phyloP scores from a whole-genome alignment of 2,888 invertebrate species.

The Euphydryas editha region DNA sequence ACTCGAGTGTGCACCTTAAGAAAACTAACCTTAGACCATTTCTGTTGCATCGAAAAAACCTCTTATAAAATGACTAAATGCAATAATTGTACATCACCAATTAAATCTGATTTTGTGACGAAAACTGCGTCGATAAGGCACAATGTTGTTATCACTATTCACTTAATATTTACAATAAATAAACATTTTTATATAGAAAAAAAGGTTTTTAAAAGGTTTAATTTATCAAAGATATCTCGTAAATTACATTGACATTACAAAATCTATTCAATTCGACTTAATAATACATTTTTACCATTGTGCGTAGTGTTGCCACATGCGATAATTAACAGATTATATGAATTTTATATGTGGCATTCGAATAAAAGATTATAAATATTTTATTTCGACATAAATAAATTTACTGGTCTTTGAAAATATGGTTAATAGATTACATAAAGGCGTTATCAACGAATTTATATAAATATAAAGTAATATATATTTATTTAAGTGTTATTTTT shows the following conservation, averaged over 20 bases:
- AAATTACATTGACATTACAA: conserved; percentile 1
- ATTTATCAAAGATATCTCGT: conserved; percentile 4
- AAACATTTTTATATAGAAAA: neutral
- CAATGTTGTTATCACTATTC: conserved; percentile 32
- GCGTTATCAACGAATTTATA: neutral
- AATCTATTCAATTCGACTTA: conserved; percentile 9
- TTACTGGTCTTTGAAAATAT: no score
- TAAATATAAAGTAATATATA: conserved; percentile 1
- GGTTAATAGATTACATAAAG: no score
- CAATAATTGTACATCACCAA: conserved; percentile 35
- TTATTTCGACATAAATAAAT: neutral
- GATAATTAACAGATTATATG: conserved; percentile 7
- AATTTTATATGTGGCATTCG: neutral
- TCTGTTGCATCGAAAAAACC: conserved; percentile 18
- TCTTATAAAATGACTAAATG: conserved; percentile 39
- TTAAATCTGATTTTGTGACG: conserved; percentile 28
- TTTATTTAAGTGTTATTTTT: neutral
- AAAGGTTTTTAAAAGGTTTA: neutral
- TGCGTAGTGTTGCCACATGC: conserved; percentile 18
- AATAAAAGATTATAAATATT: neutral
- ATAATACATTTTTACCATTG: conserved; percentile 5
- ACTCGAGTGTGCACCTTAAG: conserved; percentile 4
- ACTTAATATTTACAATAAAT: conserved; percentile 30
- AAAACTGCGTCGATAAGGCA: conserved; percentile 29
- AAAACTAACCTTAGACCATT: conserved; percentile 11